Base-by-base conservation (phyloP, 2,797 vertebrate genomes). In the Gila robusta region DNA sequence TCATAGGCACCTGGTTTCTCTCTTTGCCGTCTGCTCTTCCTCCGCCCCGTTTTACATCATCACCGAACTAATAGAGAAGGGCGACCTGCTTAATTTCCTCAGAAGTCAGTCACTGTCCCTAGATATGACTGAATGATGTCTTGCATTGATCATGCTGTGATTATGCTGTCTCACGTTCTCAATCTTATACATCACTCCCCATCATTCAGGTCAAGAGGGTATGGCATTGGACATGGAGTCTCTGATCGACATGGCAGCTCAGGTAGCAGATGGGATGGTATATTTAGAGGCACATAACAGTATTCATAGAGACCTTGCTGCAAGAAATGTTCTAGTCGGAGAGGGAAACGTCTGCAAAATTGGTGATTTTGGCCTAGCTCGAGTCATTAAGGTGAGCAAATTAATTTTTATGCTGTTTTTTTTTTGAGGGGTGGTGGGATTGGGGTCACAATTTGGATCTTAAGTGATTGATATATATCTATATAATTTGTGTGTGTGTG, bases 321-420 rank as follows among this genome's bases (percentile, higher is more conserved):
- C 97, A 16, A 94, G 97, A 74, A 97, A 97, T 19, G 94, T 97
- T 79, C 94, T 97, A 2, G 96, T 97, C 16, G 95, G 96, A 16
- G 95, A 95, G 1, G 94, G 96, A 88, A 93, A 94, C 89, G 91
- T 95, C 89, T 98, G 97, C 88, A 97, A 97, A 92, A 96, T 97
- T 81, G 97, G 96, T 0, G 97, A 98, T 92, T 97, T 98, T 1
- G 97, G 97, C 64, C 91, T 97, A 88, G 96, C 96, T 86, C 91
- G 96, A 86, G 87, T 97, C 32, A 93, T 97, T 87, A 96, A 97
- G 97, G 97, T 96, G 82, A 81, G 32, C n/a, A 64, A 26, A 32
- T 6, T 47, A 21, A 64, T 54, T 54, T 14, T 16, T 52, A 2
- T 28, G 28, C 12, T 54, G 14, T 26, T 47, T 17, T 37, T 0